These are phyloP conservation scores for Chaetodon trifasciatus DNA, from an alignment of 2,797 vertebrate genomes.

Conservation along the genomic window DNA sequence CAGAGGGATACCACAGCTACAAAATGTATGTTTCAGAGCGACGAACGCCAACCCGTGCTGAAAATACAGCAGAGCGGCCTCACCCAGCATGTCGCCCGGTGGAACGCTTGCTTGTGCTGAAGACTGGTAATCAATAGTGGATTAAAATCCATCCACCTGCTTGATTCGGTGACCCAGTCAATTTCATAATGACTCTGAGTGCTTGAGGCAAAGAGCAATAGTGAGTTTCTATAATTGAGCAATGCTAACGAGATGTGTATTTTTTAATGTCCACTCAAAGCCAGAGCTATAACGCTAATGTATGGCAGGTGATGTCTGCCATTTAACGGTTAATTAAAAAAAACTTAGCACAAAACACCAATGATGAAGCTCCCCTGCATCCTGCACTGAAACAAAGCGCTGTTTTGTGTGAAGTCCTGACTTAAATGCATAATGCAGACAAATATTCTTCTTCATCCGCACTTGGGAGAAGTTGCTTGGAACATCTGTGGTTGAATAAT, in stretches of 20 bases:
- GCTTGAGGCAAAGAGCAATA: neutral
- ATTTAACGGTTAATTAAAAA: neutral
- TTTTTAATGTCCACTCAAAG: neutral
- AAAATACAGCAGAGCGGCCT: neutral
- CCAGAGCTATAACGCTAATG: neutral
- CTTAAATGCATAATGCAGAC: neutral
- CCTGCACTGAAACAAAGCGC: constrained; percentile 1
- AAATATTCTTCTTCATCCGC: neutral
- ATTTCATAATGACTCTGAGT: neutral
- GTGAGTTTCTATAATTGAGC: neutral
- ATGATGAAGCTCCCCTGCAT: neutral
- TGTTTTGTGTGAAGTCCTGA: neutral
- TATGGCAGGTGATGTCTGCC: neutral
- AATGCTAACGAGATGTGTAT: neutral
- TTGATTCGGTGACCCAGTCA: neutral
- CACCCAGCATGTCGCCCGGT: neutral
- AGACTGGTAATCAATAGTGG: neutral
- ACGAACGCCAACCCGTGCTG: neutral
- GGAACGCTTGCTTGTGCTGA: neutral
- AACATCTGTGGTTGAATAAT: neutral
- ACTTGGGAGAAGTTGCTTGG: neutral
- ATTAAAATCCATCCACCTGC: constrained; percentile 3
- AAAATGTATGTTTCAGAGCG: neutral
- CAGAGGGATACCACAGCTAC: neutral
- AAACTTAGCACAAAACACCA: neutral